Percentiles rank a stretch among this genome's conserved stretches.
Evolutionary conservation across 2,113 vertebrate species (phyloP).

Genomic region (Empidonax alnorum): DNA sequence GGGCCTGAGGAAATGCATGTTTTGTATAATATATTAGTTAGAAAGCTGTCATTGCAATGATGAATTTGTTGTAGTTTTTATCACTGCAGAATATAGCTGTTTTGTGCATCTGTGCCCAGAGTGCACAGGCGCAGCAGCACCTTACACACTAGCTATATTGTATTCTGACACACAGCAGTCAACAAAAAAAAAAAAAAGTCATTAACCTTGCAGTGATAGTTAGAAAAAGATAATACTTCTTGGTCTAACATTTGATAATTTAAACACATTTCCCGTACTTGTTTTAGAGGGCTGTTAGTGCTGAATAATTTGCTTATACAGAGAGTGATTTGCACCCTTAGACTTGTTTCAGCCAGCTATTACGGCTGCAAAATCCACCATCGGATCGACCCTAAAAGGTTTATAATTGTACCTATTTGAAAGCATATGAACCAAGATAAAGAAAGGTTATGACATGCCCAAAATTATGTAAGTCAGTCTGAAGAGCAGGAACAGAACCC

Average conservation of each 20-base stretch:
- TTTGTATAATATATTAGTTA: slow-evolving; percentile 16
- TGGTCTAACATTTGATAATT: not conserved
- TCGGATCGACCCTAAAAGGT: not conserved
- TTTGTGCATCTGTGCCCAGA: not conserved
- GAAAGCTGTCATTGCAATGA: not conserved
- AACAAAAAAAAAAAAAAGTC: slow-evolving; percentile 18
- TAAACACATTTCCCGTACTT: not conserved
- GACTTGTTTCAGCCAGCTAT: not conserved
- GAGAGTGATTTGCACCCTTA: not conserved
- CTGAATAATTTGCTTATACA: not conserved
- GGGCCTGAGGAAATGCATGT: not conserved
- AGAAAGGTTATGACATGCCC: not conserved
- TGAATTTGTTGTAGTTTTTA: not conserved
- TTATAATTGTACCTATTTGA: not conserved
- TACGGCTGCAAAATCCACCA: not conserved
- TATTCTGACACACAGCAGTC: slow-evolving; percentile 22
- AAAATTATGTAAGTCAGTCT: not conserved
- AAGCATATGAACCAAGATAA: not conserved
- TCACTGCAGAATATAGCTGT: not conserved
- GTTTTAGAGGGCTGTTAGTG: not conserved
- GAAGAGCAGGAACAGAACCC: slow-evolving; percentile 2
- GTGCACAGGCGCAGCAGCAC: not conserved
- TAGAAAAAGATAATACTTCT: slow-evolving; percentile 33
- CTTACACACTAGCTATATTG: slow-evolving; percentile 30
- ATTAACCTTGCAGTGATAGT: slow-evolving; percentile 20